Conservation (phyloP, 2,888 invertebrate genomes). For the Metallyticus violacea region DNA sequence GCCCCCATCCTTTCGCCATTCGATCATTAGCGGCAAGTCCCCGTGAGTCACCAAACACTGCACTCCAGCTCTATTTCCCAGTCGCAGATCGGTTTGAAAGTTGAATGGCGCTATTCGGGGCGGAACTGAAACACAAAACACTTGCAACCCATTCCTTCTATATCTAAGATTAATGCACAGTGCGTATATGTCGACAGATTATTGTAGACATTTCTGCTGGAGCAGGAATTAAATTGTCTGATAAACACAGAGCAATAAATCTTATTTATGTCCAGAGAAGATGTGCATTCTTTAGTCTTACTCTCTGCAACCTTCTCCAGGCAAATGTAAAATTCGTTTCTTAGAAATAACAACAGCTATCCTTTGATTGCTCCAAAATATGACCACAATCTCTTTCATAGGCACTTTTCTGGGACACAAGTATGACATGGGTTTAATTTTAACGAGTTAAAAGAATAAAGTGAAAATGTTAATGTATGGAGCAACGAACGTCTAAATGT, state of each 20-base stretch:
- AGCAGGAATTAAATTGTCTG: not conserved
- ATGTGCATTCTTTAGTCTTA: too few species aligned
- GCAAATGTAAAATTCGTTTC: not conserved
- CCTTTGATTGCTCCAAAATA: too few species aligned
- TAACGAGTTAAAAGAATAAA: too few species aligned
- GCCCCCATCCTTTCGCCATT: conserved; percentile 43
- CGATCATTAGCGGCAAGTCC: conserved; percentile 40
- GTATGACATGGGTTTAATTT: too few species aligned
- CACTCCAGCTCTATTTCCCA: conserved; percentile 42
- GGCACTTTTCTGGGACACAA: too few species aligned
- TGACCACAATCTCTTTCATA: too few species aligned
- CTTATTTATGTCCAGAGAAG: too few species aligned
- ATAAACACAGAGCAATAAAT: not conserved
- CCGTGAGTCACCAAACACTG: conserved; percentile 42
- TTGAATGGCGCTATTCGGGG: conserved; percentile 46
- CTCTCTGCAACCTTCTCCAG: not conserved
- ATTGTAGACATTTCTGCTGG: too few species aligned
- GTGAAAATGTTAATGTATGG: too few species aligned
- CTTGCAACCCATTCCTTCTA: conserved; percentile 9
- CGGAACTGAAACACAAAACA: conserved; percentile 39
- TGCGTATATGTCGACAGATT: too few species aligned
- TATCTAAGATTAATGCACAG: not conserved
- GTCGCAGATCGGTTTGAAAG: conserved; percentile 44
- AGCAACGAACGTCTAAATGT: too few species aligned
- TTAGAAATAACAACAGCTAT: not conserved